phyloP scores from a whole-genome alignment of 1,140 invertebrate genomes.

The Scaptomyza graminum region DNA sequence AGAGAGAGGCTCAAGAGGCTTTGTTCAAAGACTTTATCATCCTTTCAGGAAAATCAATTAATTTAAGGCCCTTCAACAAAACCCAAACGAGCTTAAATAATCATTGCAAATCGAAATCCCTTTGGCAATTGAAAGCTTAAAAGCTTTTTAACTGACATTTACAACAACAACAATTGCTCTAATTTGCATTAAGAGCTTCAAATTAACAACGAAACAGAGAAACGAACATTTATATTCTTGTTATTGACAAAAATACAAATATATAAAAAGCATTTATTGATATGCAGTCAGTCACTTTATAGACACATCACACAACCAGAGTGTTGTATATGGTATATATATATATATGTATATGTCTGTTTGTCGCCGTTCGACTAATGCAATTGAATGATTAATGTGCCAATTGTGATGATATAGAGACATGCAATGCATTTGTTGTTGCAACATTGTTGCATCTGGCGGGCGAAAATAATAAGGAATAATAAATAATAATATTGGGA shows the following conservation, averaged over 20 bases:
- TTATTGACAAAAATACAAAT: constrained; percentile 21
- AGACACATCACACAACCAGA: background rate
- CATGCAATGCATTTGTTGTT: constrained; percentile 60
- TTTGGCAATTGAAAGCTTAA: background rate
- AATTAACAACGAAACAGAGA: background rate
- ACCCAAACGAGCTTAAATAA: too few relatives aligned
- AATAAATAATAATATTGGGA: constrained; percentile 3
- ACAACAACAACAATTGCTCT: too few relatives aligned
- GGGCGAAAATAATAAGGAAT: background rate
- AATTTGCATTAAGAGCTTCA: constrained; percentile 2
- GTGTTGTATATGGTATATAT: too few relatives aligned
- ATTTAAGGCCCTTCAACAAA: too few relatives aligned
- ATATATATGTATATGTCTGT: too few relatives aligned
- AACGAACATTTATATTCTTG: background rate
- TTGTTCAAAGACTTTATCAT: too few relatives aligned
- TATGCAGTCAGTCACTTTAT: constrained; percentile 26
- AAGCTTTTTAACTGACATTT: background rate
- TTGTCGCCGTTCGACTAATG: constrained; percentile 33
- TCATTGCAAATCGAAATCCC: too few relatives aligned
- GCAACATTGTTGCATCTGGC: constrained; percentile 1
- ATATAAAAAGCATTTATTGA: constrained; percentile 32
- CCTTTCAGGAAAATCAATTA: too few relatives aligned
- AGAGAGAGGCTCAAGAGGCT: too few relatives aligned
- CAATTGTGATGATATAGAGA: constrained; percentile 55
- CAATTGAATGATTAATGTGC: constrained; percentile 67